Conservation (phyloP, 64 coral and sea anemone species). For the Exaiptasia diaphana region DNA sequence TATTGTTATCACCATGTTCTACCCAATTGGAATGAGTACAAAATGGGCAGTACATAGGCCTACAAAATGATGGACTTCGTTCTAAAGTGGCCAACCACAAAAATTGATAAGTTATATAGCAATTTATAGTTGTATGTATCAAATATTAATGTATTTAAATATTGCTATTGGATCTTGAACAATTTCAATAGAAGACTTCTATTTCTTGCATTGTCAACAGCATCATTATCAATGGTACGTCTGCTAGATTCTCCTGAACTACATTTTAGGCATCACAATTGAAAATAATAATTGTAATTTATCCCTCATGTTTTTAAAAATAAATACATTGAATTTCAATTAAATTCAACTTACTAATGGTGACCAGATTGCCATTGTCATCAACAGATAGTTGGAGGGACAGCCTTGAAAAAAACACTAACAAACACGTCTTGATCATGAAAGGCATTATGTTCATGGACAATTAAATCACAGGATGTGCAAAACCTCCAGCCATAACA, state of each 20-base stretch:
- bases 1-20: neutral
- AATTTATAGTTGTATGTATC: too few species aligned
- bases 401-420: neutral
- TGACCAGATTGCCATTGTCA: neutral
- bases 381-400: neutral
- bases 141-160: too few species aligned
- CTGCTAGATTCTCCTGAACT: too few species aligned
- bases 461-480: neutral
- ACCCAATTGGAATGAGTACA: neutral
- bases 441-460: neutral
- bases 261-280: neutral
- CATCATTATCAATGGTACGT: too few species aligned
- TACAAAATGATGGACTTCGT: slow-evolving; percentile 12
- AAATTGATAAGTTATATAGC: too few species aligned
- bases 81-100: too few species aligned
- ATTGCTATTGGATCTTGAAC: too few species aligned
- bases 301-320: neutral
- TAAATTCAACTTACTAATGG: slow-evolving; percentile 6
- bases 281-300: neutral
- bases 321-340: neutral
- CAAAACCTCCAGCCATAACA: slow-evolving; percentile 24
- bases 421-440: neutral
- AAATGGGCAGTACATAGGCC: neutral
- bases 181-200: too few species aligned
- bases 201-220: too few species aligned